phyloP scores from a whole-genome alignment of 1,140 invertebrate genomes.

The Caligus rogercresseyi region DNA sequence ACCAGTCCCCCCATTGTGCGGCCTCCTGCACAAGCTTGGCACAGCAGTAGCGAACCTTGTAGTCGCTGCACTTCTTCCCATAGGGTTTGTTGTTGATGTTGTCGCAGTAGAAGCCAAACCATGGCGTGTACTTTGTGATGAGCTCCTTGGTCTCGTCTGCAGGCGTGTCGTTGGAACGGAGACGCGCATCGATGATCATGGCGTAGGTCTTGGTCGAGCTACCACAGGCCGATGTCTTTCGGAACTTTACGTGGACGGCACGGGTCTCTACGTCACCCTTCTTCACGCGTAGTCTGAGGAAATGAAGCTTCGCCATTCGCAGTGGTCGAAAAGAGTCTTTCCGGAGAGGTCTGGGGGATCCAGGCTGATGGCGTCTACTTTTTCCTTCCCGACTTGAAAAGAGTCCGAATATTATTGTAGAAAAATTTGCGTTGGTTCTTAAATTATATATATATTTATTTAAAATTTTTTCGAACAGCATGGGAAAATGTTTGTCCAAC shows the following conservation, averaged over 20 bases:
- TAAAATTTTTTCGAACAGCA: not conserved
- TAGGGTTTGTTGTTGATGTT: conserved; percentile 6
- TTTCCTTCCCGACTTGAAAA: not conserved
- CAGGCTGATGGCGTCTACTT: not conserved
- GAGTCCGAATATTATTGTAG: not conserved
- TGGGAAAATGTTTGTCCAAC: no score
- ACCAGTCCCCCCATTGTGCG: conserved; percentile 16
- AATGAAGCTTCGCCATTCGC: conserved; percentile 10
- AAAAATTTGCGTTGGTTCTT: not conserved
- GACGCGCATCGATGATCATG: conserved; percentile 4
- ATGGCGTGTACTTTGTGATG: conserved; percentile 9
- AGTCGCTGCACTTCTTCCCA: conserved; percentile 9
- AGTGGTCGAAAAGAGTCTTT: conserved; percentile 4
- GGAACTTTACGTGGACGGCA: not conserved
- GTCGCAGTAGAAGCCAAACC: not conserved
- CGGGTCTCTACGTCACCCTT: not conserved
- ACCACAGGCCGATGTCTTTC: not conserved
- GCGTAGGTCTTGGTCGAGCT: not conserved
- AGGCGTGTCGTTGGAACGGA: not conserved
- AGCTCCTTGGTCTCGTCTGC: not conserved
- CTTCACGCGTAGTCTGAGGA: not conserved
- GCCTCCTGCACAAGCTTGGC: not conserved
- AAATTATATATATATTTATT: not conserved
- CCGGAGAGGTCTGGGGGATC: not conserved
- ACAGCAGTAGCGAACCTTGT: conserved; percentile 13